A percentile compares a stretch with the other conserved stretches of the same genome.
Conservation (phyloP, 2,888 invertebrate species). For the Panorpa germanica region DNA sequence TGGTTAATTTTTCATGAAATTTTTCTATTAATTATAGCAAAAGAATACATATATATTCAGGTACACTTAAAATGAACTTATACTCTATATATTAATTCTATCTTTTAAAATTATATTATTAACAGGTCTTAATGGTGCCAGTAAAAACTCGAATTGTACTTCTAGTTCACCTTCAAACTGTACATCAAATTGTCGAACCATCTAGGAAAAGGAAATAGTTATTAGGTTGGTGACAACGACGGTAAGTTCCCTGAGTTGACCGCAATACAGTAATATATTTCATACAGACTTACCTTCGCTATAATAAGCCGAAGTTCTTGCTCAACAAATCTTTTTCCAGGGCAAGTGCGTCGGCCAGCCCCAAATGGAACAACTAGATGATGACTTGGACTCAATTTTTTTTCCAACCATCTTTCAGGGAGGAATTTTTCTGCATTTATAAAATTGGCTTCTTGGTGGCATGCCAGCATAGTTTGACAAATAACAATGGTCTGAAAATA, state of each 20-base stretch:
- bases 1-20: too few species aligned
- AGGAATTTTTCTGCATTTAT: constrained; percentile 43
- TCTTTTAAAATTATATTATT: constrained; percentile 44
- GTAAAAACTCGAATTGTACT: constrained; percentile 62
- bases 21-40: too few species aligned
- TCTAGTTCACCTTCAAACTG: constrained; percentile 46
- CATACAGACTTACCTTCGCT: constrained; percentile 48
- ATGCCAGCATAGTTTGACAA: constrained; percentile 69
- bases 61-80: too few species aligned
- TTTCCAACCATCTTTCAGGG: constrained; percentile 61
- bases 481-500: constrained; percentile 47
- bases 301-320: constrained; percentile 53
- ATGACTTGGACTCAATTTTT: too few species aligned
- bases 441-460: constrained; percentile 57
- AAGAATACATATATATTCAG: too few species aligned
- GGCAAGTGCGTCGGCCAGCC: constrained; percentile 60
- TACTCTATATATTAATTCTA: too few species aligned
- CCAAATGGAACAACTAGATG: constrained; percentile 73
- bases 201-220: constrained; percentile 30
- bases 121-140: constrained; percentile 59
- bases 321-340: constrained; percentile 70
- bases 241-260: too few species aligned
- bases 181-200: constrained; percentile 51
- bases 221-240: too few species aligned
- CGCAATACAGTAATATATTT: too few species aligned